Conservation (phyloP, 2,797 vertebrate genomes). For the Arrhamphus sclerolepis region DNA sequence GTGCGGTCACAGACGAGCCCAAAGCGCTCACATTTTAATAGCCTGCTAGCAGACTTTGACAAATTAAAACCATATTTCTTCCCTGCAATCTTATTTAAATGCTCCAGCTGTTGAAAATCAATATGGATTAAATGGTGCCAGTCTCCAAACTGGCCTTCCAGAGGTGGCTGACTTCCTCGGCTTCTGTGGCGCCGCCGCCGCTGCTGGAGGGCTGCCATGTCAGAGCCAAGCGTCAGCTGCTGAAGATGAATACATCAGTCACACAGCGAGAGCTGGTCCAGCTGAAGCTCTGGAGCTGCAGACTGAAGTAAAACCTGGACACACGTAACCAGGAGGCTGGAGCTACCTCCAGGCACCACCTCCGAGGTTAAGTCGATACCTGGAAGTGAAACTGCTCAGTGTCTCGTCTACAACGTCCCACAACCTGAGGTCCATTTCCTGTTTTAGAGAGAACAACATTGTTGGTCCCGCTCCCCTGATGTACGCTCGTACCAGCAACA, state of each 20-base stretch:
- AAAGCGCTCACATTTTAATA: neutral
- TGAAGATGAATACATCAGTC: conserved; percentile 43
- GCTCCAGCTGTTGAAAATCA: conserved; percentile 27
- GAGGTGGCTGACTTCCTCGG: conserved; percentile 29
- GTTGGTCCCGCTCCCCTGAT: no score
- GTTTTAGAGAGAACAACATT: no score
- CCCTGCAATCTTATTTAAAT: neutral
- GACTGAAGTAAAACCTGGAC: neutral
- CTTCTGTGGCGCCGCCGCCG: conserved; percentile 27
- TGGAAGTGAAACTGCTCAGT: no score
- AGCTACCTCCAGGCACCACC: no score
- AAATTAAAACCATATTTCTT: neutral
- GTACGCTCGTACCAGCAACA: no score
- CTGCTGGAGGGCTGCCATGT: conserved; percentile 37
- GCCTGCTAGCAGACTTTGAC: neutral
- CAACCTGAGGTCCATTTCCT: no score
- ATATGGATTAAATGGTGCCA: conserved; percentile 41
- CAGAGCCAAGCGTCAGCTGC: conserved; percentile 25
- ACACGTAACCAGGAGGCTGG: neutral
- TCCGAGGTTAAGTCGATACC: no score
- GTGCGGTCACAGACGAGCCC: neutral
- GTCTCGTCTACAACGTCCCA: no score
- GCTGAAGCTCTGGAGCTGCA: conserved; percentile 42
- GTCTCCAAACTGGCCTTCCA: conserved; percentile 13
- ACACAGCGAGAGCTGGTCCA: conserved; percentile 21